These are phyloP conservation scores for Odontomyia ornata DNA, from an alignment of 2,888 invertebrate genomes.

Conservation along the genomic window DNA sequence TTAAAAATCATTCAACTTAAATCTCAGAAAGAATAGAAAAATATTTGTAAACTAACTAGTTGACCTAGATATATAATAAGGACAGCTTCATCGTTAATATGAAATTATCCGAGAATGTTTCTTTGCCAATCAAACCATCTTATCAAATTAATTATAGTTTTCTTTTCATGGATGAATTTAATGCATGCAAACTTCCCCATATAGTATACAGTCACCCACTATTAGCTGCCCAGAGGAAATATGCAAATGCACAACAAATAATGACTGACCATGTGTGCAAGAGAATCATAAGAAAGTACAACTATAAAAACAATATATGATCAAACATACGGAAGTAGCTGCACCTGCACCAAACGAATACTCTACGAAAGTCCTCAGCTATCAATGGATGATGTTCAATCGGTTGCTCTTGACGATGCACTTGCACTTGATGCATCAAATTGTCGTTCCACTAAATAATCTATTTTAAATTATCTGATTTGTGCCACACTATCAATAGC, in stretches of 20 bases:
- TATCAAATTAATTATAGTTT: too few species aligned
- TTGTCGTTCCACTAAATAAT: not conserved
- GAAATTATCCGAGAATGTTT: too few species aligned
- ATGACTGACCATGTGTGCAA: not conserved
- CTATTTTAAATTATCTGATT: not conserved
- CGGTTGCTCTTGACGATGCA: conserved; percentile 18
- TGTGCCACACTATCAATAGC: not conserved
- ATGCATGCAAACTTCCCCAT: too few species aligned
- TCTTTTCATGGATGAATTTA: too few species aligned
- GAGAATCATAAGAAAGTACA: not conserved
- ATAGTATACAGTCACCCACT: too few species aligned
- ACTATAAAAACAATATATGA: not conserved
- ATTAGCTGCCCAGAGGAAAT: not conserved
- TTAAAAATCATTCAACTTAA: too few species aligned
- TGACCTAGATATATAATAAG: too few species aligned
- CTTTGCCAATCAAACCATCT: too few species aligned
- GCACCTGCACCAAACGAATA: conserved; percentile 12
- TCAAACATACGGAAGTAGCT: conserved; percentile 30
- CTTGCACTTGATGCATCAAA: conserved; percentile 17
- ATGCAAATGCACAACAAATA: not conserved
- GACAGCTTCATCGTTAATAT: too few species aligned
- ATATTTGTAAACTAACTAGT: too few species aligned
- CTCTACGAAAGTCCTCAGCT: not conserved
- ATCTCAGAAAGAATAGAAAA: too few species aligned
- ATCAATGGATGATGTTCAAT: not conserved